Base-by-base conservation (phyloP, 2,888 invertebrate species). In the Oligia strigilis region DNA sequence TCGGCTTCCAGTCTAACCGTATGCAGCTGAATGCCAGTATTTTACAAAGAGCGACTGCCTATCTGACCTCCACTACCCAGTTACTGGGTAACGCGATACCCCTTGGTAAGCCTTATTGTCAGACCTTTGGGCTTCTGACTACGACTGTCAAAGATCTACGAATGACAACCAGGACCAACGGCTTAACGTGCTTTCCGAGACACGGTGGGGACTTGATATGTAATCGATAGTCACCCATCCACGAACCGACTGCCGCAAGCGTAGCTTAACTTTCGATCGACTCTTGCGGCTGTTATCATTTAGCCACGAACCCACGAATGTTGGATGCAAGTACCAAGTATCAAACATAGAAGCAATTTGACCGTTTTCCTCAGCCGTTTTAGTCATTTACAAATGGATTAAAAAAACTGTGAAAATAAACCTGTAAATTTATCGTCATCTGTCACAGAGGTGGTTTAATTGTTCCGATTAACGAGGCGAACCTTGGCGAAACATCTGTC, bases 401-500 rank as follows among this genome's bases (percentile, higher is more conserved):
- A 60, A 49, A 13, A 13, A 52, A 70, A 76, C 64, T 19, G 78
- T 78, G 58, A 71, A 73, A 73, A 82, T 88, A 90, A 87, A 88
- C 84, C 80, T 65, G 79, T 64, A 66, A 79, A 17, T 89, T 87
- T 81, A 89, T 81, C 46, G 65, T 4, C 73, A 78, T 75, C 81
- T 80, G 82, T 84, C 73, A 78, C 52, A 70, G 71, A 72, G 76
- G 75, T 75, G 77, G 84, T 78, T 82, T 87, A 87, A 89, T 87
- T 81, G 92, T 84, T 84, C 84, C 75, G 82, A 83, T 87, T 84
- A 83, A 86, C 81, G 81, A 84, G 74, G 23, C 36, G 75, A 87
- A 78, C 89, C 88, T 91, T 88, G 89, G 77, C 52, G 9, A 64
- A 89, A 90, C 92, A 92, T 92, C 90, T 88, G 89, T 85, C 74